Base-by-base conservation (phyloP, 2,797 vertebrate species). In the Chaetodon trifasciatus region DNA sequence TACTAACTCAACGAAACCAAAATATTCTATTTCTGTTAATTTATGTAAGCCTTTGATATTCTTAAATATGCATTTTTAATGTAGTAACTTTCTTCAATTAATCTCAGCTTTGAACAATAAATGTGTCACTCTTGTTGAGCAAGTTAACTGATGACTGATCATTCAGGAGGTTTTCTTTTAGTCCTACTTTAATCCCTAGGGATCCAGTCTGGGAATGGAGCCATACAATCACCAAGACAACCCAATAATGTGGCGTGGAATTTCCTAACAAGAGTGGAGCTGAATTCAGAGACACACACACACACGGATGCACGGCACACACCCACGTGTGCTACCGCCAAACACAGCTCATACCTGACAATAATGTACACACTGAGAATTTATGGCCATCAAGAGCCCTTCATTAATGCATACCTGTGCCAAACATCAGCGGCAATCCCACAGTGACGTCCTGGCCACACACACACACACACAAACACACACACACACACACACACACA, bases 181-280 rank as follows among this genome's bases (percentile, higher is more conserved):
- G 42, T 9, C 42, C 42, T 44, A 53, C 87, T 86, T 88, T 82
- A 90, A 91, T 93, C 90, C 89, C 81, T 69, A 64, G 74, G 88
- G 89, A 94, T 91, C 75, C 86, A 89, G 90, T 93, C 93, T 94
- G 92, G 93, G 93, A 95, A 91, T 82, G 82, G 82, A 92, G 93
- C 93, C 94, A 94, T 84, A 74, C 78, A 73, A 89, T 92, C 89
- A 84, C 92, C 90, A 92, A 91, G 92, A 93, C 93, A 94, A 93
- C 93, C 89, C 88, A 92, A 83, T 93, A 94, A 94, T 91, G 91
- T 91, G 91, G 88, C 89, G 75, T 91, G 94, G 93, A 94, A 94
- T 95, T 91, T 92, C 90, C 86, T 90, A 93, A 94, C 91, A 89
- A 95, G 91, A 92, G 75, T 75, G 86, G 86, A 90, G 87, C 78